A percentile compares a stretch with the other conserved stretches of the same genome.
Evolutionary conservation across 2,888 invertebrate genomes (phyloP).

Genomic region (Notodonta ziczac): DNA sequence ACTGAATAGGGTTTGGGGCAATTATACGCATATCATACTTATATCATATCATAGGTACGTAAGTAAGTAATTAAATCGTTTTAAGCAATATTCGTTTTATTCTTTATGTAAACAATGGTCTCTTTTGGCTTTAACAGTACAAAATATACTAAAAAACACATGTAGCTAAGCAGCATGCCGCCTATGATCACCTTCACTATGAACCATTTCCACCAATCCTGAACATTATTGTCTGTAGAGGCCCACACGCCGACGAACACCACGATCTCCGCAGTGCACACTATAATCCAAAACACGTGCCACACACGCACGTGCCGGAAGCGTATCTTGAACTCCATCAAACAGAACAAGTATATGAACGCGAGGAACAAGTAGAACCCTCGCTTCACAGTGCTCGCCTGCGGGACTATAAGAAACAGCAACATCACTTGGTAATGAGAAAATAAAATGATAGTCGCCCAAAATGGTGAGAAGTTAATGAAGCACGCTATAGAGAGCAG

Average conservation of each 20-base stretch:
- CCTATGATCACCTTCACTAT: constrained; percentile 86
- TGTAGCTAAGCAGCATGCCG: constrained; percentile 84
- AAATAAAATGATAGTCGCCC: constrained; percentile 84
- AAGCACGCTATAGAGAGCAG: constrained; percentile 89
- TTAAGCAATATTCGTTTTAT: constrained; percentile 40
- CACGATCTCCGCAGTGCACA: constrained; percentile 87
- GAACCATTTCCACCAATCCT: constrained; percentile 89
- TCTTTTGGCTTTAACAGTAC: constrained; percentile 86
- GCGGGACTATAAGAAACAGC: constrained; percentile 87
- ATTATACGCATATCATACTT: background rate
- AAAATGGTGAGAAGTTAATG: constrained; percentile 86
- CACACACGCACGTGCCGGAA: constrained; percentile 89
- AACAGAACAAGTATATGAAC: constrained; percentile 89
- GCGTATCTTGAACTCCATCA: constrained; percentile 91
- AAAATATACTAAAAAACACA: constrained; percentile 87
- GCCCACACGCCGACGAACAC: constrained; percentile 89
- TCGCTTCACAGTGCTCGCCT: constrained; percentile 80
- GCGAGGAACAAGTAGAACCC: constrained; percentile 89
- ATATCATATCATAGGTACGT: background rate
- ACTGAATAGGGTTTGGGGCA: constrained; percentile 16
- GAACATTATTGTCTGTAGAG: constrained; percentile 73
- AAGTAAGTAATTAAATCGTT: background rate
- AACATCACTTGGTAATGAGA: constrained; percentile 88
- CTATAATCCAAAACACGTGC: constrained; percentile 87
- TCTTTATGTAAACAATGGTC: constrained; percentile 74